A percentile compares a stretch with the other conserved stretches of the same genome.
phyloP scores from a whole-genome alignment of 2,888 invertebrate species.

The Dryobotodes eremita region DNA sequence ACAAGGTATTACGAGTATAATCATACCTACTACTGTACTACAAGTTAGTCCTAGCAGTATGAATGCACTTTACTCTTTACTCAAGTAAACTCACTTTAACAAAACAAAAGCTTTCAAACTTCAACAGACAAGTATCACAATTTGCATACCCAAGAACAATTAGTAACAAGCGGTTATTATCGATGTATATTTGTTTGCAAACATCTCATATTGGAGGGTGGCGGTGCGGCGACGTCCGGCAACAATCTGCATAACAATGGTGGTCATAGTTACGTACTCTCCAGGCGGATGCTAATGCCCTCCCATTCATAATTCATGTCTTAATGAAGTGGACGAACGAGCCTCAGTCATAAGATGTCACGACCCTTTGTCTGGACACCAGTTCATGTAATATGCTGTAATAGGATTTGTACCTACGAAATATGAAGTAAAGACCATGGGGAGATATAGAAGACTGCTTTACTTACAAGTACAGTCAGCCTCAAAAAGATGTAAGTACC shows the following conservation, averaged over 20 bases:
- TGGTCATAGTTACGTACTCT: constrained; percentile 81
- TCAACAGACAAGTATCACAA: constrained; percentile 39
- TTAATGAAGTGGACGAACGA: constrained; percentile 85
- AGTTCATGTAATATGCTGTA: constrained; percentile 71
- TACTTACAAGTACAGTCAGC: neutral
- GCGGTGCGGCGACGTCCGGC: constrained; percentile 81
- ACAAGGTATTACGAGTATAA: too few species aligned
- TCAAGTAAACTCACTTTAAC: constrained; percentile 18
- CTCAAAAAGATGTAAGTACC: neutral
- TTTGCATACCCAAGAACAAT: constrained; percentile 65
- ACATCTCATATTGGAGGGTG: constrained; percentile 78
- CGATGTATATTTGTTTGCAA: constrained; percentile 81
- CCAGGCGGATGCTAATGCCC: constrained; percentile 88
- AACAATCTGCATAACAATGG: constrained; percentile 90
- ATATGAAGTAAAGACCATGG: constrained; percentile 9
- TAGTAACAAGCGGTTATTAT: constrained; percentile 64
- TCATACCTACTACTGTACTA: neutral
- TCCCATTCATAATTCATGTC: constrained; percentile 88
- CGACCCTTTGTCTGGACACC: constrained; percentile 76
- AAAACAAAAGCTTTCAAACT: constrained; percentile 22
- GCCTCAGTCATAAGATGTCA: constrained; percentile 74
- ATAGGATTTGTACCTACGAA: constrained; percentile 69
- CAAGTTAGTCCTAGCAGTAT: neutral
- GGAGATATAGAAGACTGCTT: neutral
- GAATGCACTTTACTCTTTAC: constrained; percentile 16